Conservation (phyloP, 2,888 invertebrate genomes). For the Stomorhina lunata region DNA sequence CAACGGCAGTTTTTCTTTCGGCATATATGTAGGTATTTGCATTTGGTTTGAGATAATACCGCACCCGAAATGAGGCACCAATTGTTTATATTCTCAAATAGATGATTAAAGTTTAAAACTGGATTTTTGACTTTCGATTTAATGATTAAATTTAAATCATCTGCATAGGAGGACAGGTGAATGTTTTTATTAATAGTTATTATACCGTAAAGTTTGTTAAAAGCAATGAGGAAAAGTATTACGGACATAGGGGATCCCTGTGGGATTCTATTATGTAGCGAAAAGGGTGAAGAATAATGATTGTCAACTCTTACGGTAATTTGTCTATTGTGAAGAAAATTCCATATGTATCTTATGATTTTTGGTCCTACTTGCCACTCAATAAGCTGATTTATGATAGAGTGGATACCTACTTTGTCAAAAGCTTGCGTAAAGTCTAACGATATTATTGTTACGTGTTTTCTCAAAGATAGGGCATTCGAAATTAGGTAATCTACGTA, state of each 20-base stretch:
- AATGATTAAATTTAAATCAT: constrained; percentile 61
- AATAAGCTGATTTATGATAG: constrained; percentile 21
- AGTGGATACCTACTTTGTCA: constrained; percentile 34
- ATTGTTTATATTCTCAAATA: constrained; percentile 34
- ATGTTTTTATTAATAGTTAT: constrained; percentile 48
- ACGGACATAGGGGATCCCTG: constrained; percentile 55
- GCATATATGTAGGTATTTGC: constrained; percentile 59
- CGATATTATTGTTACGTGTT: constrained; percentile 34
- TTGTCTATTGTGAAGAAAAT: constrained; percentile 54
- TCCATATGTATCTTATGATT: constrained; percentile 33
- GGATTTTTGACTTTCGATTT: constrained; percentile 47
- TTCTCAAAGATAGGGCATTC: neutral
- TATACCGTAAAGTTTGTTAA: constrained; percentile 35
- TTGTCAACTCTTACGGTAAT: constrained; percentile 22
- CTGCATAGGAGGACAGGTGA: constrained; percentile 52
- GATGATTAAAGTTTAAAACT: constrained; percentile 33
- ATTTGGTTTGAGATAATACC: constrained; percentile 45
- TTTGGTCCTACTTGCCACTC: constrained; percentile 28
- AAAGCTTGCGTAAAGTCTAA: constrained; percentile 42
- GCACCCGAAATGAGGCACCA: constrained; percentile 58
- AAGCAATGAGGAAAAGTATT: constrained; percentile 52
- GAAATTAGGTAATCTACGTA: constrained; percentile 16
- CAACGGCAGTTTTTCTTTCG: constrained; percentile 51
- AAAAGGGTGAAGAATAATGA: constrained; percentile 16
- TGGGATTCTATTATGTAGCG: constrained; percentile 46